phyloP scores from a whole-genome alignment of 2,113 vertebrate species.

The Cairina moschata region DNA sequence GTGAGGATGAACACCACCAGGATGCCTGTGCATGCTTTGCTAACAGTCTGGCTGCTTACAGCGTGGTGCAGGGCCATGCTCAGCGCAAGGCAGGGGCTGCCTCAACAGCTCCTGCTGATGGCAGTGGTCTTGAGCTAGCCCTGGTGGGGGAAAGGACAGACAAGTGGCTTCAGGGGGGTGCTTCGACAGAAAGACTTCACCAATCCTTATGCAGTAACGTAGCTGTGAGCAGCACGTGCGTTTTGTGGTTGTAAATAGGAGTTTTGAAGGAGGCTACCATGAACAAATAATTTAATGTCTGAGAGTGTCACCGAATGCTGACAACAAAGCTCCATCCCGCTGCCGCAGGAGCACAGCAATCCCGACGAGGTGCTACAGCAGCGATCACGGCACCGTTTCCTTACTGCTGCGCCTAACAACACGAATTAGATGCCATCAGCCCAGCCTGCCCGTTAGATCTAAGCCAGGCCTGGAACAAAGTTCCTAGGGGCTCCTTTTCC shows the following conservation, averaged over 20 bases:
- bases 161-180: neutral
- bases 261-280: neutral
- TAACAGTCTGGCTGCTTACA: neutral
- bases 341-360: neutral
- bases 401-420: conserved; percentile 30
- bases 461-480: neutral
- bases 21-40: neutral
- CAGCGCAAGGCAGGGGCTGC: neutral
- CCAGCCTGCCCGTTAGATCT: neutral
- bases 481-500: neutral
- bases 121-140: neutral
- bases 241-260: neutral
- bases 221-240: neutral
- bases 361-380: neutral
- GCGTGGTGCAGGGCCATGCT: neutral
- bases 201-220: fast-evolving
- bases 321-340: neutral
- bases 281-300: too few relatives aligned
- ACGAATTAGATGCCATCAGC: neutral
- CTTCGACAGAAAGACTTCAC: neutral
- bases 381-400: neutral
- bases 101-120: neutral
- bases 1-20: neutral
- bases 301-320: neutral
- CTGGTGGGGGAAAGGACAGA: neutral